Base-by-base conservation (phyloP, 2,113 vertebrate species). In the Trogon melanurus region DNA sequence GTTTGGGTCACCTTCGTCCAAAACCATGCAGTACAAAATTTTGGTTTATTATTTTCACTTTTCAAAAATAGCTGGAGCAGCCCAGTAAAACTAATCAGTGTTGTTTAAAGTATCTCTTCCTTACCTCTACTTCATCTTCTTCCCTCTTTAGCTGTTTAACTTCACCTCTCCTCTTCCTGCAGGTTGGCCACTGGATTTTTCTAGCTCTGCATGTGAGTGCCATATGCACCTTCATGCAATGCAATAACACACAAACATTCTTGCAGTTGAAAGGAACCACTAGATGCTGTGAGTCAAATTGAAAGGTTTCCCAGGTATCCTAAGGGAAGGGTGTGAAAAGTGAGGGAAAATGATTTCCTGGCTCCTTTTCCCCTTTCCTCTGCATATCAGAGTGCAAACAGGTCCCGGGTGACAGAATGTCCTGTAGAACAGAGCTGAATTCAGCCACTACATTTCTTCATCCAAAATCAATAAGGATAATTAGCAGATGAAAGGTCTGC, bases 401-500 rank as follows among this genome's bases (percentile, higher is more conserved):
- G 34, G 47, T 79, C 71, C 48, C 2, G 2, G 7, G 34, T 82
- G 67, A 50, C 22, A 73, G 74, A 82, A 93, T 0, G 4, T 36
- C n/a, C 54, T 36, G 22, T 18, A 47, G 62, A 64, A 48, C 0
- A 9, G 19, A 78, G 47, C 10, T 80, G 82, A 88, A 64, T 88
- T 92, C 88, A 96, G 60, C 38, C 56, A 56, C 64, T 61, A 13
- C 23, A 65, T 64, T 94, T 92, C 53, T 25, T 60, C 36, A 88
- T 95, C 88, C 83, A 95, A 71, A 97, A 97, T 97, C 96, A 94
- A 96, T 97, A 53, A 50, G 30, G 66, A 92, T 93, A 95, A 95
- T 96, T 93, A 96, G 80, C 51, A 88, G 94, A 95, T 92, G 96
- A 96, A 96, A 91, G 88, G 92, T 95, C 91, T 9, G 1, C 75